Conservation (phyloP, 2,113 vertebrate species). For the Pogonocichla stellata region DNA sequence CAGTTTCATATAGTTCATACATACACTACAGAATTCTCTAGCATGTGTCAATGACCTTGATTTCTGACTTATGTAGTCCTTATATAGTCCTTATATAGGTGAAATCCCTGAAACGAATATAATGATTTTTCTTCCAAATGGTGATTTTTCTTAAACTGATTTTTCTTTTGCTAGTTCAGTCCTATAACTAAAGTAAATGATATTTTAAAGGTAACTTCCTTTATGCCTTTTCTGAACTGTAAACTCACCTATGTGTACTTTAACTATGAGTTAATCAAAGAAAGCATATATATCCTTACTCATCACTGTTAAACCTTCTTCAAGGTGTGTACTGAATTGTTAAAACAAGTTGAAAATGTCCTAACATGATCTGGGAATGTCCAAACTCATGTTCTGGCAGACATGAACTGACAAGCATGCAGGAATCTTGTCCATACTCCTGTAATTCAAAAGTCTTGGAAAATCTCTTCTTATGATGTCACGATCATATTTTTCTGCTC, state of each 20-base stretch:
- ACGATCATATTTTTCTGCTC: background rate
- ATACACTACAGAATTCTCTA: background rate
- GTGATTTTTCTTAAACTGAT: background rate
- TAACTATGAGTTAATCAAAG: background rate
- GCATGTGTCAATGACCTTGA: background rate
- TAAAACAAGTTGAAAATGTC: background rate
- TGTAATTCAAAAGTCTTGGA: background rate
- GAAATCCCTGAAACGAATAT: background rate
- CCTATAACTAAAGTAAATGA: background rate
- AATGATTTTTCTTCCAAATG: background rate
- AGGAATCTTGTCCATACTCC: background rate
- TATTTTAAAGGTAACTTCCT: background rate
- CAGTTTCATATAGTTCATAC: background rate
- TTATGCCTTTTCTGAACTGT: background rate
- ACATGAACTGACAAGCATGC: background rate
- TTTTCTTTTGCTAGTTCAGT: background rate
- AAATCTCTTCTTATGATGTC: background rate
- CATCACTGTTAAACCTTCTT: background rate
- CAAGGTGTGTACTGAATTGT: background rate
- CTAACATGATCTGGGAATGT: background rate
- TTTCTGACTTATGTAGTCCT: background rate
- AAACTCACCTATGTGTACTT: background rate
- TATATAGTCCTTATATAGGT: too few species aligned
- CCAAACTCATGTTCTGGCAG: background rate
- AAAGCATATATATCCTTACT: background rate